These are phyloP conservation scores for Pongo pygmaeus DNA, from an alignment of 2,113 vertebrate genomes.

Conservation along the genomic window DNA sequence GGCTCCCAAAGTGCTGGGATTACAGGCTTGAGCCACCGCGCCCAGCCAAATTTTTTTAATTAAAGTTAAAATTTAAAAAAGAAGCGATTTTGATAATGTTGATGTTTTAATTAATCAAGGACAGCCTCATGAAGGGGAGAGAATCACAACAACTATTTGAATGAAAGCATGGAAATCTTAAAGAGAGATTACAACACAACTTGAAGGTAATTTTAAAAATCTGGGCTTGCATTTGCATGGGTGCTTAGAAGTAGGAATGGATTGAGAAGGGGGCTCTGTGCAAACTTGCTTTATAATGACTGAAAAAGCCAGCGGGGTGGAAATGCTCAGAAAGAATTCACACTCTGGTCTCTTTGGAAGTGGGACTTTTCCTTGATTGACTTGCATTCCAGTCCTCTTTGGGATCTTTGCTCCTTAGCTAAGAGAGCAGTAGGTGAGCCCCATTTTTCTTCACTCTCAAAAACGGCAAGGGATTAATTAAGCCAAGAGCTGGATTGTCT, in stretches of 20 bases:
- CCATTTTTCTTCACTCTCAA: neutral
- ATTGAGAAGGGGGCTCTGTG: neutral
- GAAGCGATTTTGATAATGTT: neutral
- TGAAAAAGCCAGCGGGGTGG: neutral
- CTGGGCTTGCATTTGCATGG: neutral
- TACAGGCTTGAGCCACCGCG: no score
- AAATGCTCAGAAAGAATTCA: neutral
- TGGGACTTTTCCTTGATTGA: neutral
- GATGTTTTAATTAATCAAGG: neutral
- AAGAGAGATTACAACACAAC: neutral
- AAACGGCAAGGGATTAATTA: constrained; percentile 35
- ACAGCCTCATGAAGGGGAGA: neutral
- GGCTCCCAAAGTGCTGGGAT: no score
- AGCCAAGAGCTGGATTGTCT: neutral
- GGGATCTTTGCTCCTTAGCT: neutral
- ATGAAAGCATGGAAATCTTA: neutral
- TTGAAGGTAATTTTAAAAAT: neutral
- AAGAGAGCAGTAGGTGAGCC: neutral
- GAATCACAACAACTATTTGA: neutral
- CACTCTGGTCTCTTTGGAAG: neutral
- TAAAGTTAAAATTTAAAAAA: no score
- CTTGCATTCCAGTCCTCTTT: neutral
- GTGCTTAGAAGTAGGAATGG: neutral
- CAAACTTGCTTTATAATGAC: neutral
- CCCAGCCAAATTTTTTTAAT: no score